Conservation (phyloP, 2,797 vertebrate species). For the Sylvilagus floridanus region DNA sequence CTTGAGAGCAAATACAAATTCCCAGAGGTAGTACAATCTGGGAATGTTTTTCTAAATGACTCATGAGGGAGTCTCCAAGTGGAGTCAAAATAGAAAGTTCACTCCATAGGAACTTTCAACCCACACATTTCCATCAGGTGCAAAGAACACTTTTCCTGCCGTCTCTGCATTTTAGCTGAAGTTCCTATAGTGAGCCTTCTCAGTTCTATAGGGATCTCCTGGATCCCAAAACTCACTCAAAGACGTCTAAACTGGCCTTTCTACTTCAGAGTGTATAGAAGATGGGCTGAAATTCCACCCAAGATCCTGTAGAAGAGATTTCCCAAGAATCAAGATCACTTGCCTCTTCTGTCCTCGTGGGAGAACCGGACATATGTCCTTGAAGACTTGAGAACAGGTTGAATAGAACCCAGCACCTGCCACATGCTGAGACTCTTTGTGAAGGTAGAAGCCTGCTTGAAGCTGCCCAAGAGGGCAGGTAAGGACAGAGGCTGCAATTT, state of each 20-base stretch:
- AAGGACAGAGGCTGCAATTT: not conserved
- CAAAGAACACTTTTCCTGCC: not conserved
- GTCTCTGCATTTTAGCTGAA: not conserved
- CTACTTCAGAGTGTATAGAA: not conserved
- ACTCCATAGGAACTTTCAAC: slow-evolving; percentile 43
- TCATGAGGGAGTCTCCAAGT: slow-evolving; percentile 53
- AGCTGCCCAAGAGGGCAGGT: not conserved
- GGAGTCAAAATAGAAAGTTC: not conserved
- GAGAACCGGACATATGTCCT: not conserved
- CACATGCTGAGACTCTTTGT: not conserved
- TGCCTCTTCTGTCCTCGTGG: not conserved
- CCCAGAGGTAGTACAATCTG: slow-evolving; percentile 16
- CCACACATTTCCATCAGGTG: not conserved
- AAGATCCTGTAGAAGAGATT: not conserved
- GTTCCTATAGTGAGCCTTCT: not conserved
- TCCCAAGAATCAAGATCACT: not conserved
- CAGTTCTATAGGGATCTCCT: not conserved
- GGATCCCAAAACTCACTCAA: not conserved
- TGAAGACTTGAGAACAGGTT: not conserved
- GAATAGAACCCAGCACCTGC: not conserved
- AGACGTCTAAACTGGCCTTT: not conserved
- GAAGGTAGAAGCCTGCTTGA: not conserved
- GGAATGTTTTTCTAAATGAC: slow-evolving; percentile 65
- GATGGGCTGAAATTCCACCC: not conserved
- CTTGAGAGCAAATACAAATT: slow-evolving; percentile 23